Base-by-base conservation (phyloP, 2,797 vertebrate genomes). In the Hafferia zeledoni region DNA sequence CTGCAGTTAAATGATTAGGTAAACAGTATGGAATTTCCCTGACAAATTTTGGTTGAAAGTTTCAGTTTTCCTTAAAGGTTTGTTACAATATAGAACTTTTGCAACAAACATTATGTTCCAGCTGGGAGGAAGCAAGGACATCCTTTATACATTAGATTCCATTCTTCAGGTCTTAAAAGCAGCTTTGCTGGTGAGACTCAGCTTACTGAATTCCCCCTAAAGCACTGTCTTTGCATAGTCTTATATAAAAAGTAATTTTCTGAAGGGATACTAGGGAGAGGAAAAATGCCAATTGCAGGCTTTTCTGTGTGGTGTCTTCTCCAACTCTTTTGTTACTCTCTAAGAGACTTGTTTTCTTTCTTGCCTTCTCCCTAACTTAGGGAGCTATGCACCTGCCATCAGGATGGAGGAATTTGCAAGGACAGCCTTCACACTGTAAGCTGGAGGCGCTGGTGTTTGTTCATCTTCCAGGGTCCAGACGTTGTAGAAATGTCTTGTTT, bases 361-460 rank as follows among this genome's bases (percentile, higher is more conserved):
- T 63, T 93, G 74, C 90, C 87, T 81, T 91, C 90, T 96, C 92
- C 93, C 85, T 94, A 2, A 31, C 17, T 1, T 64, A 49, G 87
- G 92, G 93, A 91, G 93, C 83, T 91, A 10, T 83, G 82, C 72
- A 41, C 57, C 69, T 85, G 79, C 88, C 65, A 44, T 67, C 60
- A 27, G 31, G 76, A 61, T 57, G 88, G 79, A 86, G 72, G 79
- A 90, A 53, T 90, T 91, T 83, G 53, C 83, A 94, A 88, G 85
- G 68, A 74, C 79, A 93, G 79, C 83, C 56, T 86, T 94, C 31
- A 19, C 72, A 60, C 44, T 90, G 56, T 88, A 75, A 90, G 68
- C 72, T 93, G 88, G 41, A 95, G 92, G 85, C 85, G 39, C 68
- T 93, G 83, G 44, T 83, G 64, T 74, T 81, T 67, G 47, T 90